Conservation (phyloP, 2,888 invertebrate species). For the Drosophila kanekoi region DNA sequence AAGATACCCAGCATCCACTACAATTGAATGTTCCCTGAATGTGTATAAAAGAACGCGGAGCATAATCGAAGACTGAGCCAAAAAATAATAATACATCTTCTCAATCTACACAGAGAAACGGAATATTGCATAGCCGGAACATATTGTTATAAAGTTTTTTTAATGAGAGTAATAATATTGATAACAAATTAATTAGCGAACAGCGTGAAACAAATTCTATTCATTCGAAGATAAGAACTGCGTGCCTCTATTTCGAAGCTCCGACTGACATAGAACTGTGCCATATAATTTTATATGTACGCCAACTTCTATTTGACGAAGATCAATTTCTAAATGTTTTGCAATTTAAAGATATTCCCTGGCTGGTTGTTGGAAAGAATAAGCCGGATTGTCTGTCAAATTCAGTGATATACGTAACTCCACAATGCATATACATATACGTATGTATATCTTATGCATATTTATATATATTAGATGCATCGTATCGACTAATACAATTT, state of each 20-base stretch:
- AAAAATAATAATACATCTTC: too few species aligned
- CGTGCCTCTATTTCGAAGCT: neutral
- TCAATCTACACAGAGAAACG: too few species aligned
- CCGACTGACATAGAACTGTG: neutral
- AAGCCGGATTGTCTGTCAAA: slow-evolving; percentile 4
- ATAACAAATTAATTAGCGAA: too few species aligned
- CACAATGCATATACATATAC: neutral
- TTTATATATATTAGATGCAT: neutral
- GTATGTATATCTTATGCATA: neutral
- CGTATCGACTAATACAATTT: slow-evolving; percentile 3
- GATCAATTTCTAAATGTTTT: slow-evolving; percentile 1
- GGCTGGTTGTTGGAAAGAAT: neutral
- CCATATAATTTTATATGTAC: neutral
- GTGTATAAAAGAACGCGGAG: too few species aligned
- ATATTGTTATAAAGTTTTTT: too few species aligned
- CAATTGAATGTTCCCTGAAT: too few species aligned
- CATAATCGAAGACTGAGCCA: too few species aligned
- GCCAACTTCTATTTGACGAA: slow-evolving; percentile 5
- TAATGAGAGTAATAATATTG: neutral
- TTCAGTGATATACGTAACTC: neutral
- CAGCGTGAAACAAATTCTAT: too few species aligned
- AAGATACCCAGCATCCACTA: neutral
- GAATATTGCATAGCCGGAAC: too few species aligned
- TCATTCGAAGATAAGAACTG: too few species aligned
- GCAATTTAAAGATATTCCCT: slow-evolving; percentile 6